Base-by-base conservation (phyloP, 2,797 vertebrate genomes). In the Amblyraja radiata region DNA sequence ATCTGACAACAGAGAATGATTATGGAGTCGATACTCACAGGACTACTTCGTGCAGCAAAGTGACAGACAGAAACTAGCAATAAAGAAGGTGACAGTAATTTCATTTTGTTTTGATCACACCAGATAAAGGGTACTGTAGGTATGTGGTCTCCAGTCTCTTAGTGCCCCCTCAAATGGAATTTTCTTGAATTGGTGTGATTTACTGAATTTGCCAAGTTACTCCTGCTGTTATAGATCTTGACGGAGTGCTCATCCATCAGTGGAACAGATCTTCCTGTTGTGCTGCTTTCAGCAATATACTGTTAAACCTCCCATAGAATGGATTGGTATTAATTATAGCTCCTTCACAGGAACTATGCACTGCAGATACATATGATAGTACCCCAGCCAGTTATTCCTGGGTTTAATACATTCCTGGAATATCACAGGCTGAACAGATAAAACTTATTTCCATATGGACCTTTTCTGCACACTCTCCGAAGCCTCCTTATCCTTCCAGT, bases 101-200 rank as follows among this genome's bases (percentile, higher is more conserved):
- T 18, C 36, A 88, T 88, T 88, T 16, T 88, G 84, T 88, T 88
- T 68, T n/a, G 65, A 88, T 68, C 63, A 68, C 63, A 88, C 18
- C 61, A 68, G 61, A 88, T 36, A 88, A 65, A 68, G 84, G 61
- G 16, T 68, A 68, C 61, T 36, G 8, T 88, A 36, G n/a, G 36
- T 68, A 21, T 36, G 21, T 36, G 84, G 84, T 14, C 84, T 21
- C 61, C 21, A 32, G n/a, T 68, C 83, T 63, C 11, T 83, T 83
- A 54, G 54, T 86, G 83, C 6, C 61, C 63, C 61, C n/a, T 88
- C 63, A n/a, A 21, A 68, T 88, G 32, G n/a, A 88, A 32, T 36
- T 65, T 18, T 78, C n/a, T 78, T 78, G 77, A 32, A 88, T 68
- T 88, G 61, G 84, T 88, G 63, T 84, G n/a, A 88, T 88, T 88